Evolutionary conservation across 1,140 invertebrate species (phyloP).

Genomic region (Heterodera carotae): DNA sequence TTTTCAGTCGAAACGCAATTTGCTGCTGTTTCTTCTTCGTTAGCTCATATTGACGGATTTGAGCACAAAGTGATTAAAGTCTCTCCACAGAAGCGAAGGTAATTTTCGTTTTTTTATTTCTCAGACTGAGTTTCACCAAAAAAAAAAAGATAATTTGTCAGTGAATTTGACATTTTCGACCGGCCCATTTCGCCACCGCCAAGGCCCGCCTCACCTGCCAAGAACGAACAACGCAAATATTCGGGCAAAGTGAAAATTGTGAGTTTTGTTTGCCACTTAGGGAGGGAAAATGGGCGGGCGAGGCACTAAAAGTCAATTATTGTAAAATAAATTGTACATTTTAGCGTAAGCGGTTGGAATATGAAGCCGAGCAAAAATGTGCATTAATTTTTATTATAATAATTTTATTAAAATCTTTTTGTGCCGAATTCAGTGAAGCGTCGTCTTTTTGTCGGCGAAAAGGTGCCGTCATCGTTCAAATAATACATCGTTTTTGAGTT

Average conservation of each 20-base stretch:
- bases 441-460: background rate
- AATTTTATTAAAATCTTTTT: no score
- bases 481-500: no score
- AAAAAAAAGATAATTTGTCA: background rate
- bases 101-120: background rate
- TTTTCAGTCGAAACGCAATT: background rate
- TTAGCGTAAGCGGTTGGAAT: background rate
- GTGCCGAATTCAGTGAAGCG: constrained; percentile 21
- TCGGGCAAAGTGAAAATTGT: background rate
- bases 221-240: background rate
- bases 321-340: background rate
- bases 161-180: background rate
- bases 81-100: background rate
- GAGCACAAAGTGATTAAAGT: background rate
- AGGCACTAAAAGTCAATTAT: no score
- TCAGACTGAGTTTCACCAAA: no score
- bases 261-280: background rate
- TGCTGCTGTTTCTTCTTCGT: background rate
- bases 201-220: background rate
- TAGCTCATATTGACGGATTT: background rate
- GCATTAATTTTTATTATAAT: background rate
- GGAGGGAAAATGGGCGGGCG: no score
- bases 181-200: background rate
- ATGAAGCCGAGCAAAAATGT: background rate
- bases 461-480: background rate